These are phyloP conservation scores for Aricia agestis DNA, from an alignment of 1,140 invertebrate species.

Conservation along the genomic window DNA sequence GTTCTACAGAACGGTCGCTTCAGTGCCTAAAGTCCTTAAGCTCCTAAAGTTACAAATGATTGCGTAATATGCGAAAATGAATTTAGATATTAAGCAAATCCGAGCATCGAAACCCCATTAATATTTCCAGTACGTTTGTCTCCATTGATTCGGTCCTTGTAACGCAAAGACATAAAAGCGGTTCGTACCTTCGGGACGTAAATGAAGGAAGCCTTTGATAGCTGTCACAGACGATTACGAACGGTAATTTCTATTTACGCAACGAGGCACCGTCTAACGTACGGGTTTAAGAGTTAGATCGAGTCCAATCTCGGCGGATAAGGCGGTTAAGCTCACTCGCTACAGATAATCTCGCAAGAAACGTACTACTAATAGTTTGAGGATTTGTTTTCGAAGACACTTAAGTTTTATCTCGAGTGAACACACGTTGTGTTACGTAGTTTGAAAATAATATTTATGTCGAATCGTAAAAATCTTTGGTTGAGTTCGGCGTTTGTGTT, in stretches of 20 bases:
- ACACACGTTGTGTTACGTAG: not conserved
- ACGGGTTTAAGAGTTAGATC: conserved; percentile 13
- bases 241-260: conserved; percentile 15
- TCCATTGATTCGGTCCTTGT: conserved; percentile 7
- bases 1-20: not conserved
- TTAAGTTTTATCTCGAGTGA: not conserved
- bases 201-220: conserved; percentile 14
- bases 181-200: conserved; percentile 14
- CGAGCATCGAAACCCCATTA: conserved; percentile 14
- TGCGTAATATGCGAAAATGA: conserved; percentile 3
- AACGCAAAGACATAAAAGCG: conserved; percentile 15
- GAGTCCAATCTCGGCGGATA: conserved; percentile 14
- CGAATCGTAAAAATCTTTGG: no score
- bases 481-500: no score
- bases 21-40: not conserved
- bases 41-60: not conserved
- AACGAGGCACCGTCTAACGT: conserved; percentile 13
- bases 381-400: conserved; percentile 13
- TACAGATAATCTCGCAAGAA: conserved; percentile 13
- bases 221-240: conserved; percentile 14
- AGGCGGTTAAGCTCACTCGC: conserved; percentile 6
- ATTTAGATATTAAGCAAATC: conserved; percentile 12
- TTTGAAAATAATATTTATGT: not conserved
- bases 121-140: conserved; percentile 12
- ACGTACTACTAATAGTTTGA: conserved; percentile 14